These are phyloP conservation scores for Enteromius argenteus DNA, from an alignment of 2,797 vertebrate species.

Conservation along the genomic window DNA sequence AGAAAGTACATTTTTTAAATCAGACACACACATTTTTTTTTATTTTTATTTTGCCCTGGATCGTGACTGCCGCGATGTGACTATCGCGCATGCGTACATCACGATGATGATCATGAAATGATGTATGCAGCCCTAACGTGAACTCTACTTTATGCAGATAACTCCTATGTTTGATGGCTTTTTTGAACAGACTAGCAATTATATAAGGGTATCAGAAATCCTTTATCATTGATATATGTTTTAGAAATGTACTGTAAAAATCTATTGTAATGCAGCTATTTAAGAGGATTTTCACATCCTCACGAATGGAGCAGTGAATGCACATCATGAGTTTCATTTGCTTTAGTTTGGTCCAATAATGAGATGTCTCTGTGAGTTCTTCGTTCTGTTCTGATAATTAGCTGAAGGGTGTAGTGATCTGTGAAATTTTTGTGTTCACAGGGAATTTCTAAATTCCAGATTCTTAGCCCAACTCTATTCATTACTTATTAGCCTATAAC, in stretches of 20 bases:
- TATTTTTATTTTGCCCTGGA: no score
- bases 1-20: no score
- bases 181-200: neutral
- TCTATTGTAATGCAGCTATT: neutral
- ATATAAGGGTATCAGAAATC: neutral
- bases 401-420: neutral
- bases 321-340: neutral
- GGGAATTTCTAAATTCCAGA: slow-evolving; percentile 9
- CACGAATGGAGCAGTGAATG: neutral
- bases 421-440: neutral
- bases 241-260: neutral
- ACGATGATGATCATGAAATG: no score
- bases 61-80: no score
- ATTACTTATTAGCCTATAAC: neutral
- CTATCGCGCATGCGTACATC: no score
- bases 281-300: neutral
- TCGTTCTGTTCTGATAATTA: neutral
- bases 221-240: neutral
- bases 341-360: slow-evolving; percentile 2
- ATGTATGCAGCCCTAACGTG: no score
- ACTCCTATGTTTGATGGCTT: neutral
- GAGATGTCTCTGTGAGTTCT: neutral
- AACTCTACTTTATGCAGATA: neutral
- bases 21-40: no score
- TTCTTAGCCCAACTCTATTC: neutral